Base-by-base conservation (phyloP, 2,888 invertebrate species). In the Lucinisca nassula region DNA sequence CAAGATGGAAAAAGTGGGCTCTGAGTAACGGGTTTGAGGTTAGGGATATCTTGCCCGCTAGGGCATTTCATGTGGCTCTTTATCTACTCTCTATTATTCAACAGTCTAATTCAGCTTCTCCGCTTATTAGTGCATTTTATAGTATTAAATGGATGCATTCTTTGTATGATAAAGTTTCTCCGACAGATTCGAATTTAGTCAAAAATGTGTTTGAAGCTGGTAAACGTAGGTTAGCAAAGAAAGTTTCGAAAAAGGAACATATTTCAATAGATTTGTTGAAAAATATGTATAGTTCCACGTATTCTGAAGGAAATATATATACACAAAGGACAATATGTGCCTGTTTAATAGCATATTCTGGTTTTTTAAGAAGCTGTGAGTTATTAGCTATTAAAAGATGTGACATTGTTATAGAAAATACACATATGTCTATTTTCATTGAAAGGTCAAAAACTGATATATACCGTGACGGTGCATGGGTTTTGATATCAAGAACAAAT, bases 91-190 rank as follows among this genome's bases (percentile, higher is more conserved):
- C 89, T 14, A 75, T 91, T 61, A 78, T 83, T 32, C 86, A 90
- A 76, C 38, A 58, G 1, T 27, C 81, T 24, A 88, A 72, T 76
- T 84, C 85, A 49, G 72, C 82, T 8, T 78, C 84, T 89, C 85
- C 87, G 49, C 38, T 88, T n/a, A 82, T 83, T n/a, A 76, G 78
- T 58, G 88, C 88, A 4, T 90, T 88, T 87, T 91, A 91, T 79
- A 82, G 81, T 30, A 45, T 73, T 84, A 8, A 45, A 45, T 45
- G 17, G 45, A 12, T 45, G 17, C 17, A 45, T 45, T 8, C n/a
- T n/a, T n/a, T n/a, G n/a, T n/a, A n/a, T n/a, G n/a, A n/a, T n/a
- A n/a, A n/a, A n/a, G n/a, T n/a, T n/a, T n/a, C n/a, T n/a, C n/a
- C n/a, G n/a, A n/a, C n/a, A n/a, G n/a, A 61, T 67, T 32, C 67